Evolutionary conservation across 2,113 vertebrate genomes (phyloP).

Genomic region (Carassius gibelio): DNA sequence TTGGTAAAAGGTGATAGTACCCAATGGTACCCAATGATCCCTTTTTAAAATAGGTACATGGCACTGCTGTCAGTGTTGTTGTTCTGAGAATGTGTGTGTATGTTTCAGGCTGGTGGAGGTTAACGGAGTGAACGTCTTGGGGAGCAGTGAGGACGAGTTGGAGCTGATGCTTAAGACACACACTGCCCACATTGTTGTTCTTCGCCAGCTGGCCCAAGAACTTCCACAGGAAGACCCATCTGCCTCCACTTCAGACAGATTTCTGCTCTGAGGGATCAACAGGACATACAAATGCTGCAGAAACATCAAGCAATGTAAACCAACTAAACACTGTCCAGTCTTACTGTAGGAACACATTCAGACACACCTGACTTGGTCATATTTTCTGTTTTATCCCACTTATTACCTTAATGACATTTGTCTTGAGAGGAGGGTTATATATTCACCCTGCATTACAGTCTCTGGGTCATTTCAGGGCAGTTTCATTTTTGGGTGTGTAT

Average conservation of each 20-base stretch:
- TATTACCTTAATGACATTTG: neutral
- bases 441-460: neutral
- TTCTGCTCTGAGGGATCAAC: neutral
- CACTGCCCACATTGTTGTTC: constrained; percentile 66
- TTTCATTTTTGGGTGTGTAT: constrained; percentile 30
- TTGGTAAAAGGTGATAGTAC: neutral
- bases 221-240: constrained; percentile 48
- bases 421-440: neutral
- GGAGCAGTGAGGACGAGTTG: constrained; percentile 66
- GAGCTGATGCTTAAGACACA: constrained; percentile 59
- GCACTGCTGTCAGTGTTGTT: neutral
- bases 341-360: neutral
- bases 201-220: constrained; percentile 51
- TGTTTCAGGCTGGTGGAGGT: constrained; percentile 70
- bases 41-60: neutral
- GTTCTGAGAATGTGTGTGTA: neutral
- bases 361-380: neutral
- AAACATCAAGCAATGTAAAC: constrained; percentile 8
- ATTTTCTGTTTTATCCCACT: neutral
- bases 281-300: neutral
- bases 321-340: neutral
- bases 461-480: constrained; percentile 12
- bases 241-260: constrained; percentile 31
- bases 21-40: neutral
- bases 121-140: constrained; percentile 67